Evolutionary conservation across 2,113 vertebrate genomes (phyloP), one percentile per base, ranked within the genome.

Genomic region (Eptatretus burgeri): DNA sequence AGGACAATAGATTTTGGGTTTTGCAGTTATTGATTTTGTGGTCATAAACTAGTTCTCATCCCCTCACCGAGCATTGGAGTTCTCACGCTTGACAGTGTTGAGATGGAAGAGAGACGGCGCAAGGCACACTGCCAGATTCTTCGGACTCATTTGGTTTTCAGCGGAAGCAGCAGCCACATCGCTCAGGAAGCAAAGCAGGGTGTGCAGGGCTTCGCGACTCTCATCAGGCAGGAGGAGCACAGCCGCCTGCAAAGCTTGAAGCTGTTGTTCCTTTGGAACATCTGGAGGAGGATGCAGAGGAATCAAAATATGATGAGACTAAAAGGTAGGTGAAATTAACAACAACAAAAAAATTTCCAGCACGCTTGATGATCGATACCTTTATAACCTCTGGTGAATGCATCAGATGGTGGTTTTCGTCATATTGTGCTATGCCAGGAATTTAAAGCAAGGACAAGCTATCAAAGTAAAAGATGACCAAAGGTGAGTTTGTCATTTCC

Each of bases 61-160:
- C 53, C 18, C 62, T 64, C 64, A 85, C 82, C 82, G 77, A 5
- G 80, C 79, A 0, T 80, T 82, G 18, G 74, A 67, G 68, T 71
- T 75, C 62, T 83, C 80, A 70, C 81, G 82, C 72, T 79, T 83
- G 68, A 77, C 80, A 62, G 80, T 64, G 0, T 82, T 84, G 64
- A 85, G 82, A 65, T 85, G 82, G 69, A 85, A 83, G 67, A 85
- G 71, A 52, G 81, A 85, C 2, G 82, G 82, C 2, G 82, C 82
- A 63, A 85, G 74, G 69, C 82, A 85, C 67, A 85, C 80, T 0
- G 82, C 82, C 68, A 85, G 70, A 73, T 79, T 85, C 7, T 81
- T 77, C 0, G 81, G 77, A 0, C 80, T 85, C 82, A 84, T 85
- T 73, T 85, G 82, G 75, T 84, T 85, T 67, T 79, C 78, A 67